These are phyloP conservation scores for Rhodeus uyekii DNA, from an alignment of 2,797 vertebrate species.

Conservation along the genomic window DNA sequence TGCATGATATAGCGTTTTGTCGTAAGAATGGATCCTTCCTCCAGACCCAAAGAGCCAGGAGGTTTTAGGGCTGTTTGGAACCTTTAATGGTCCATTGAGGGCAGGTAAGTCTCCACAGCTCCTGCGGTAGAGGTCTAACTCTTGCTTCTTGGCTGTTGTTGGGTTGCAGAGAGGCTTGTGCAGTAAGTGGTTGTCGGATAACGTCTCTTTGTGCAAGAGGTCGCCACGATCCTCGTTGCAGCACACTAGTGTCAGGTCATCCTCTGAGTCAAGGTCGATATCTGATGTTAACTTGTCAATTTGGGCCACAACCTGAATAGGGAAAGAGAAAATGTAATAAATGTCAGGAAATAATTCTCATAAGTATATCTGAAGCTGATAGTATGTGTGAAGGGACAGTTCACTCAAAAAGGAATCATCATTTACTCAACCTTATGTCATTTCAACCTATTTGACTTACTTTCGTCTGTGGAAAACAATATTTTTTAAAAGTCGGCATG, in stretches of 20 bases:
- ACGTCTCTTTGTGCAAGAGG: conserved; percentile 71
- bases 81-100: conserved; percentile 76
- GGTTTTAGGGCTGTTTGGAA: conserved; percentile 58
- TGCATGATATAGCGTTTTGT: conserved; percentile 83
- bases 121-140: conserved; percentile 62
- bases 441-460: background rate
- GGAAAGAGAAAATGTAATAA: conserved; percentile 9
- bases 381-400: no score
- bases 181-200: conserved; percentile 78
- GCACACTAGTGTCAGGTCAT: conserved; percentile 78
- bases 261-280: conserved; percentile 82
- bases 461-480: background rate
- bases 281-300: conserved; percentile 83
- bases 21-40: conserved; percentile 80
- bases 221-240: conserved; percentile 82
- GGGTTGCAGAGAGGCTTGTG: conserved; percentile 66
- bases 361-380: background rate
- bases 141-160: conserved; percentile 42
- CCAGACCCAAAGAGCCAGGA: conserved; percentile 67
- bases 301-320: conserved; percentile 81
- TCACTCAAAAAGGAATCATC: background rate
- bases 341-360: background rate
- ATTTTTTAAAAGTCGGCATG: background rate
- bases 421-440: background rate
- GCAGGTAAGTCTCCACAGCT: conserved; percentile 78